Base-by-base conservation (phyloP, 2,113 vertebrate species). In the Neotoma lepida region DNA sequence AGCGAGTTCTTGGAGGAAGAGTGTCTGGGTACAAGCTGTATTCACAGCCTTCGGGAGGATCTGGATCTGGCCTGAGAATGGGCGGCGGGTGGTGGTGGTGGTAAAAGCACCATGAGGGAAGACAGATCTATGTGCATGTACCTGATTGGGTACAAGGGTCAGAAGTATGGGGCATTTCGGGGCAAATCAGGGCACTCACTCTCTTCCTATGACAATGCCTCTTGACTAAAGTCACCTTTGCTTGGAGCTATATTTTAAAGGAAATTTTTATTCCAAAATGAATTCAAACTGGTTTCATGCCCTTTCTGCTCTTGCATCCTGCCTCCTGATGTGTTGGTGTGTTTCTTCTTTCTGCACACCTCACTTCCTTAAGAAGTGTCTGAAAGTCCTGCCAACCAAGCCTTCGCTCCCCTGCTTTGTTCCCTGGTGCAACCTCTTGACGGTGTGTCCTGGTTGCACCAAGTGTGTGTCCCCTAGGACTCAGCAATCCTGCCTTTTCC, bases 231-330 rank as follows among this genome's bases (percentile, higher is more conserved):
- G 39, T 70, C 80, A 56, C 87, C 68, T 63, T 78, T 64, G 44
- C 56, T 35, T 74, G 15, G 46, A 33, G 30, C 76, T 82, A 3
- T 35, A n/a, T 51, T 49, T 82, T 39, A 20, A 49, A 89, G 90
- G 68, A 74, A 91, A 26, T 7, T 82, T 78, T 70, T 63, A 9
- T 64, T 91, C 39, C 46, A 22, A 73, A 81, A 71, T 93, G 63
- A 92, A 33, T 82, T 88, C n/a, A 46, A 10, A 74, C 61, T 1
- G 14, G 61, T 82, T 85, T 51, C 9, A 0, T 24, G 9, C 64
- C 26, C 4, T 70, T 71, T 73, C 39, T 6, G 22, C 10, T 58
- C 20, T 33, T 61, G 17, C 1, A 2, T 13, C 63, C 7, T 41
- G 58, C 46, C 30, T 41, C 15, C 1, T 26, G 12, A 49, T 20